Percentiles rank a stretch among this genome's conserved stretches.
Conservation (phyloP, 2,888 invertebrate species). For the Alsophila aescularia region DNA sequence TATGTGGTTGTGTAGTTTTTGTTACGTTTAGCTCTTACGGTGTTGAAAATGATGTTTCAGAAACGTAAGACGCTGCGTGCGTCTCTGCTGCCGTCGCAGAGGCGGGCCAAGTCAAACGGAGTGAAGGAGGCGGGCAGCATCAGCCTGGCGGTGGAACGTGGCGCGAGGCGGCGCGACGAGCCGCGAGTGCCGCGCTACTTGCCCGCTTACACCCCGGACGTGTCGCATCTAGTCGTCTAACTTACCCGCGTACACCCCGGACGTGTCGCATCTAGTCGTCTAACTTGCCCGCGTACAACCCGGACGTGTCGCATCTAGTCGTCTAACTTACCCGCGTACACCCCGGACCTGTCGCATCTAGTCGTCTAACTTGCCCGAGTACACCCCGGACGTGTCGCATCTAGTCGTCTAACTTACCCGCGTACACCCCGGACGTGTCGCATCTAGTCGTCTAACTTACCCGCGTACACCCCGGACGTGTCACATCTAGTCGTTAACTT, state of each 20-base stretch:
- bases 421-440: conserved; percentile 92
- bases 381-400: conserved; percentile 92
- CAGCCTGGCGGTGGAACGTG: conserved; percentile 90
- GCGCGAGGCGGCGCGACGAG: conserved; percentile 86
- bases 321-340: conserved; percentile 89
- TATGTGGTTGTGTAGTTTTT: conserved; percentile 32
- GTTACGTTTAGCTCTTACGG: conserved; percentile 30
- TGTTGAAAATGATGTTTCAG: conserved; percentile 80
- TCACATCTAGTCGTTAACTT: conserved; percentile 90
- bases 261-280: conserved; percentile 92
- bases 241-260: conserved; percentile 90
- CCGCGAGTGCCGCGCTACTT: conserved; percentile 88
- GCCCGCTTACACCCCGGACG: conserved; percentile 91
- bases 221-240: conserved; percentile 90
- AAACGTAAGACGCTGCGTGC: conserved; percentile 94
- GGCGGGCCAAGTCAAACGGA: conserved; percentile 91
- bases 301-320: conserved; percentile 91
- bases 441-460: conserved; percentile 89
- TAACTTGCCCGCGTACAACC: conserved; percentile 89
- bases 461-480: conserved; percentile 91
- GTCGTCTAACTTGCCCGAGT: conserved; percentile 89
- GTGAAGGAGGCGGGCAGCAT: conserved; percentile 92
- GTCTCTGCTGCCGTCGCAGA: conserved; percentile 90
- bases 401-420: conserved; percentile 89
- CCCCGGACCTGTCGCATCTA: conserved; percentile 91